Percentiles rank a stretch among this genome's conserved stretches.
phyloP scores from a whole-genome alignment of 2,113 vertebrate genomes.

The Phocoena sinus region DNA sequence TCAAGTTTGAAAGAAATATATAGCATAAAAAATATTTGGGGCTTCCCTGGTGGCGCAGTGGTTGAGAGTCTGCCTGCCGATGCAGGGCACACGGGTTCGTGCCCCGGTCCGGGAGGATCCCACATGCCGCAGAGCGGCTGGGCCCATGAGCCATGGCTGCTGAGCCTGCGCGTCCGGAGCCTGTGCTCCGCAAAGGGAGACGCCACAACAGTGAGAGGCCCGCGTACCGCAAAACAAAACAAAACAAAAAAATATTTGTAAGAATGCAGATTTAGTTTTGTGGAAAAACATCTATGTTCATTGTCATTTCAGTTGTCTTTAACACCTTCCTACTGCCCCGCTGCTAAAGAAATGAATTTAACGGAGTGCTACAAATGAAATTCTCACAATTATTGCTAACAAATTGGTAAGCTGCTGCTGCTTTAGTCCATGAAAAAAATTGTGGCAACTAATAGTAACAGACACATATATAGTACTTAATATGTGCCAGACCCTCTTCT shows the following conservation, averaged over 20 bases:
- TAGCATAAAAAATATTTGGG: background rate
- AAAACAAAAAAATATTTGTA: background rate
- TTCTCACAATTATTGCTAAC: background rate
- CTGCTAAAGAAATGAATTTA: background rate
- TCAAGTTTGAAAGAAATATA: background rate
- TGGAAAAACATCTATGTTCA: background rate
- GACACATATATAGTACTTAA: background rate
- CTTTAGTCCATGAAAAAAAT: background rate
- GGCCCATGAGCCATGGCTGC: no score
- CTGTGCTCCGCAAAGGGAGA: no score
- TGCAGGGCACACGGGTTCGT: no score
- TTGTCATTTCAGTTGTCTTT: background rate
- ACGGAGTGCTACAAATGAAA: background rate
- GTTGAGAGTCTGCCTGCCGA: no score
- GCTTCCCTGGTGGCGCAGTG: no score
- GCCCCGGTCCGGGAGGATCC: no score
- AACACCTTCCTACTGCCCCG: background rate
- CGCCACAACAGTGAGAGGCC: no score
- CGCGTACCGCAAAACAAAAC: no score
- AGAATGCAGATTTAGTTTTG: background rate
- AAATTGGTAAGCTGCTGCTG: background rate
- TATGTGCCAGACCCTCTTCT: background rate
- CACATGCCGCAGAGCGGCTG: no score
- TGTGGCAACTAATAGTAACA: background rate
- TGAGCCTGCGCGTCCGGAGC: no score